Conservation (phyloP, 2,113 vertebrate species). For the Sceloporus undulatus region DNA sequence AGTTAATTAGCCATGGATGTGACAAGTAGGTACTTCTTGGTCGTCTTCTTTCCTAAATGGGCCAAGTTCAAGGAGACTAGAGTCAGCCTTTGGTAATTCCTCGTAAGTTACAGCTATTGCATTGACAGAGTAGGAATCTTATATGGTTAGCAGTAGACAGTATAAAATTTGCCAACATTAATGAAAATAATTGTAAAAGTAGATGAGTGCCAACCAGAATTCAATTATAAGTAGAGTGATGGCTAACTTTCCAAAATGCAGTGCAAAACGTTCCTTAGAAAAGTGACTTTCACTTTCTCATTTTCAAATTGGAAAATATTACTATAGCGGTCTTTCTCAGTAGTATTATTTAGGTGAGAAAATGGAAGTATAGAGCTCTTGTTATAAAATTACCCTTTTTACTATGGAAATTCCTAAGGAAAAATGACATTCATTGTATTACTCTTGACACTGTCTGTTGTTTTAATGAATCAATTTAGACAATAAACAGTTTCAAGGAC, state of each 20-base stretch:
- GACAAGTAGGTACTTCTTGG: background rate
- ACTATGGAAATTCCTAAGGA: slow-evolving; percentile 48
- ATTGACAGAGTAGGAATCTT: rapidly evolving
- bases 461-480: slow-evolving; percentile 71
- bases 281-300: slow-evolving; percentile 41
- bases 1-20: background rate
- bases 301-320: slow-evolving; percentile 26
- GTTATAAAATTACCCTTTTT: slow-evolving; percentile 44
- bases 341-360: slow-evolving; percentile 37
- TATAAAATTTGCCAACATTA: no score
- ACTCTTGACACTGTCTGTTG: slow-evolving; percentile 62
- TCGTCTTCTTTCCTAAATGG: background rate
- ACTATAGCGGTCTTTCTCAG: slow-evolving; percentile 51
- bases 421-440: slow-evolving; percentile 42
- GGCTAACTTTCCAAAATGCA: slow-evolving; percentile 65
- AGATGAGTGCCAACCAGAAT: no score
- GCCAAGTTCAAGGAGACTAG: background rate
- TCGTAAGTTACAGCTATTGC: background rate
- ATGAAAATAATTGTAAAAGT: no score
- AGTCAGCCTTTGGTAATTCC: background rate
- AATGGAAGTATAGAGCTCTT: slow-evolving; percentile 61
- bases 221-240: no score
- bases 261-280: slow-evolving; percentile 52
- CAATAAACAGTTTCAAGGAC: slow-evolving; percentile 70
- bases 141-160: slow-evolving; percentile 21